phyloP scores from a whole-genome alignment of 2,113 vertebrate genomes.

The Daubentonia madagascariensis region DNA sequence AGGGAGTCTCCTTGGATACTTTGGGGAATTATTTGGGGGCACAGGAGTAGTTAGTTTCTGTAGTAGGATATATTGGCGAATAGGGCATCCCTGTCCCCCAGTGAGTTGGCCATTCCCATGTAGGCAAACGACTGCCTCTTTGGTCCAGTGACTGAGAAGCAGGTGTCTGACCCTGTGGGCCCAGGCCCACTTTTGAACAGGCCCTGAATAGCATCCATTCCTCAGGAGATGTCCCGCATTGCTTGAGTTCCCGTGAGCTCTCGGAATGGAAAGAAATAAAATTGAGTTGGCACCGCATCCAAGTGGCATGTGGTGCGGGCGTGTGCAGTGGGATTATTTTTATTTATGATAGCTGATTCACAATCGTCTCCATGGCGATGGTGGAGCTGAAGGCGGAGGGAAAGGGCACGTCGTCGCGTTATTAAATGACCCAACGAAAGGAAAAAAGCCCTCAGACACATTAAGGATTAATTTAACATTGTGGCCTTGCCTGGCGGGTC shows the following conservation, averaged over 20 bases:
- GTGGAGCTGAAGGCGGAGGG: conserved; percentile 75
- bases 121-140: rapidly evolving
- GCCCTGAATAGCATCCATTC: neutral
- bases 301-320: conserved; percentile 81
- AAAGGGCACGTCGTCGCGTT: conserved; percentile 73
- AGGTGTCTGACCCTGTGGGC: rapidly evolving
- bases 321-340: conserved; percentile 83
- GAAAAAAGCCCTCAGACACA: conserved; percentile 19
- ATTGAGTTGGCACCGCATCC: conserved; percentile 68
- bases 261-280: conserved; percentile 48
- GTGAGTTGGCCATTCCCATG: neutral
- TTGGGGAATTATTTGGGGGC: neutral
- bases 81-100: no score
- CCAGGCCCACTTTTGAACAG: neutral
- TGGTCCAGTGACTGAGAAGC: neutral
- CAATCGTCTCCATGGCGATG: conserved; percentile 84
- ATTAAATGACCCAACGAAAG: conserved; percentile 80
- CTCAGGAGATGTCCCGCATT: conserved; percentile 55
- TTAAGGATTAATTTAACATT: conserved; percentile 74
- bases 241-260: conserved; percentile 70
- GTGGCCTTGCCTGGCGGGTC: conserved; percentile 65
- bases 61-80: neutral
- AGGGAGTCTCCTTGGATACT: no score
- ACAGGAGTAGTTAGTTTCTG: neutral
- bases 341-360: conserved; percentile 86